Evolutionary conservation across 2,113 vertebrate species (phyloP).

Genomic region (Chionomys nivalis): DNA sequence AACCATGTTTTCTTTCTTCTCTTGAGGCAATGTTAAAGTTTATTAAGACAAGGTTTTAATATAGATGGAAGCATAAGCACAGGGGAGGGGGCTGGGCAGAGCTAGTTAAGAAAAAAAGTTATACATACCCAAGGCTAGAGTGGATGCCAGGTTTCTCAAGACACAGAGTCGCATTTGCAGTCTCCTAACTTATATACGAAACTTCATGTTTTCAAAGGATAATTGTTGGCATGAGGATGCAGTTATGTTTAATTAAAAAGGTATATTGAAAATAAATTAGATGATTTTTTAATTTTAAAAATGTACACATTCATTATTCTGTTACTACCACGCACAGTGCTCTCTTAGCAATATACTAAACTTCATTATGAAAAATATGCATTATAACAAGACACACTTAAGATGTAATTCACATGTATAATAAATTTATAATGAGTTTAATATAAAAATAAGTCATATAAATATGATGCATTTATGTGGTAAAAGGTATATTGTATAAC

Average conservation of each 20-base stretch:
- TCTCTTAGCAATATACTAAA: background rate
- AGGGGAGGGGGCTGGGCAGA: too few relatives aligned
- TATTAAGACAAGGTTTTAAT: slow-evolving; percentile 1
- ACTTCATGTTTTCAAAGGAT: slow-evolving; percentile 52
- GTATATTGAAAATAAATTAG: slow-evolving; percentile 32
- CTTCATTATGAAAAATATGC: background rate
- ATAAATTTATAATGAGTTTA: background rate
- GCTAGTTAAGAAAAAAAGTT: background rate
- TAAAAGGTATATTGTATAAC: background rate
- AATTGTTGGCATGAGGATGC: background rate
- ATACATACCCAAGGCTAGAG: background rate
- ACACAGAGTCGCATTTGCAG: background rate
- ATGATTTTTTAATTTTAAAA: slow-evolving; percentile 20
- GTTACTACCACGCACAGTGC: background rate
- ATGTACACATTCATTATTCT: background rate
- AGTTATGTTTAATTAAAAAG: slow-evolving; percentile 46
- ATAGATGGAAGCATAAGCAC: background rate
- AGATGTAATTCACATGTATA: background rate
- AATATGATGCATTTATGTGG: background rate
- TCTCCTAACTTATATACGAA: background rate
- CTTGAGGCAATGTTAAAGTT: background rate
- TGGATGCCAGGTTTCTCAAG: background rate
- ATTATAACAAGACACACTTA: background rate
- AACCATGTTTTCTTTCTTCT: slow-evolving; percentile 8
- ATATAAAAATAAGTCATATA: background rate